Conservation (phyloP, 2,888 invertebrate species). For the Digitonthophagus gazella region DNA sequence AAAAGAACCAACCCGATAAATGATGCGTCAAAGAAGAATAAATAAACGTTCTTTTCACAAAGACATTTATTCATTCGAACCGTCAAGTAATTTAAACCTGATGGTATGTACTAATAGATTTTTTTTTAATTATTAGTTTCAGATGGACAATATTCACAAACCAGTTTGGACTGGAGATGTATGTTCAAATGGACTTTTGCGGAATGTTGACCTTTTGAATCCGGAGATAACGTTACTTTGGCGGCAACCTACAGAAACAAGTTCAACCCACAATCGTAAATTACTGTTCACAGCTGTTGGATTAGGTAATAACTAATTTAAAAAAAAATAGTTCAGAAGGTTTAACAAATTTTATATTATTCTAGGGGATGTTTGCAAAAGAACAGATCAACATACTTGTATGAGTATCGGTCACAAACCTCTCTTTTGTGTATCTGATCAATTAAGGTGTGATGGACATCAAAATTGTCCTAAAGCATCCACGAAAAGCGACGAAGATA, state of each 20-base stretch:
- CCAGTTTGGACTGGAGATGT: slow-evolving; percentile 44
- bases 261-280: slow-evolving; percentile 35
- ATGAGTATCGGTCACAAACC: slow-evolving; percentile 45
- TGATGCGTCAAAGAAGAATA: too few species aligned
- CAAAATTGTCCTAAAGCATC: slow-evolving; percentile 66
- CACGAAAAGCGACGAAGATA: slow-evolving; percentile 48
- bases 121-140: too few species aligned
- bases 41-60: too few species aligned
- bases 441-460: slow-evolving; percentile 66
- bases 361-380: slow-evolving; percentile 30
- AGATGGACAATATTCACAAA: slow-evolving; percentile 38
- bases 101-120: too few species aligned
- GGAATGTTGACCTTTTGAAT: slow-evolving; percentile 41
- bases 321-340: neutral
- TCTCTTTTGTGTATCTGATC: slow-evolving; percentile 62
- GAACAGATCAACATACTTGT: slow-evolving; percentile 42
- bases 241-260: slow-evolving; percentile 38
- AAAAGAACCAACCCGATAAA: too few species aligned
- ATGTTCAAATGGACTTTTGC: slow-evolving; percentile 37
- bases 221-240: slow-evolving; percentile 41
- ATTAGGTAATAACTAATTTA: slow-evolving; percentile 36
- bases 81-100: too few species aligned
- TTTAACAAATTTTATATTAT: neutral
- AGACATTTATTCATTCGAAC: too few species aligned
- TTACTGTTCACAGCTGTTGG: slow-evolving; percentile 43